Conservation (phyloP, 2,113 vertebrate species). For the Triplophysa dalaica region DNA sequence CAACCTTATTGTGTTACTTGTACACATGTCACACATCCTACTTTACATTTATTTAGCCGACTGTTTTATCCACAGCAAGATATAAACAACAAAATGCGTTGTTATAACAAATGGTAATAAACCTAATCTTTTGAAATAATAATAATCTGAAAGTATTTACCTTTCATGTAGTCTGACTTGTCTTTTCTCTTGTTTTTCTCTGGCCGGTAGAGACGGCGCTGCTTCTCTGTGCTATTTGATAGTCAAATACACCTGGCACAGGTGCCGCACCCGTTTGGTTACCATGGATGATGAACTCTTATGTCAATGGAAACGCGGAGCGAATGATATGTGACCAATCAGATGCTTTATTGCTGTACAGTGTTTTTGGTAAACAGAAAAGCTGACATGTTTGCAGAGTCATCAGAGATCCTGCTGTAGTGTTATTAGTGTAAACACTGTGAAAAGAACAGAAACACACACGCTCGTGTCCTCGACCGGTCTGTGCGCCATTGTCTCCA, state of each 20-base stretch:
- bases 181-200: not conserved
- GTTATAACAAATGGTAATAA: no score
- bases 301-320: constrained; percentile 38
- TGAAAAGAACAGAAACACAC: no score
- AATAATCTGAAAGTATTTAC: not conserved
- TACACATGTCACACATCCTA: no score
- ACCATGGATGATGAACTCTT: constrained; percentile 18
- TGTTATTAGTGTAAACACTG: constrained; percentile 15
- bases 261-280: constrained; percentile 46
- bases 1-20: no score
- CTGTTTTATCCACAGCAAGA: no score
- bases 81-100: no score
- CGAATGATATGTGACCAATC: not conserved
- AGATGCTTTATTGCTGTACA: not conserved
- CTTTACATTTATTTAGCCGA: no score
- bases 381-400: not conserved
- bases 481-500: not conserved
- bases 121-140: no score
- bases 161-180: not conserved
- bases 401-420: not conserved
- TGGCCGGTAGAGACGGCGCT: no score
- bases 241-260: constrained; percentile 53
- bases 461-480: not conserved
- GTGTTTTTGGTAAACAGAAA: not conserved
- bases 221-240: constrained; percentile 14